These are phyloP conservation scores for Acrobasis suavella DNA, from an alignment of 2,888 invertebrate species.

Conservation along the genomic window DNA sequence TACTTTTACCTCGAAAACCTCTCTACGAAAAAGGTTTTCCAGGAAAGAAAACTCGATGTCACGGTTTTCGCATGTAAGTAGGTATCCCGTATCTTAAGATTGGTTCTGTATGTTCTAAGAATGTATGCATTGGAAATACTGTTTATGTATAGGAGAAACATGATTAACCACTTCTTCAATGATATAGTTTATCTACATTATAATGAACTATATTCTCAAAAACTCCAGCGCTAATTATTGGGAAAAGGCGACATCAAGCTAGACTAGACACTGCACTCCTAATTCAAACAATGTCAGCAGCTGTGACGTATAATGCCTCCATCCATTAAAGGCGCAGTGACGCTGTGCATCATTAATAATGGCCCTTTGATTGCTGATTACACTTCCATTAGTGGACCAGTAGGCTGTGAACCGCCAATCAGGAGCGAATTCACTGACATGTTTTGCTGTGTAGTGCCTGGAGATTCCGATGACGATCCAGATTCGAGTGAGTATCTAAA, in stretches of 20 bases:
- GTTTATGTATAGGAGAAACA: too few species aligned
- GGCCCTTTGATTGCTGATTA: slow-evolving; percentile 36
- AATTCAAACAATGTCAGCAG: not conserved
- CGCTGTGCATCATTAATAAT: slow-evolving; percentile 35
- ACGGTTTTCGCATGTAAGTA: too few species aligned
- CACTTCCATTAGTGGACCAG: slow-evolving; percentile 23
- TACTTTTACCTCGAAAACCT: too few species aligned
- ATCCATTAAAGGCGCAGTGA: slow-evolving; percentile 3
- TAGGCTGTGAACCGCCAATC: slow-evolving; percentile 1
- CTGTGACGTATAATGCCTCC: slow-evolving; percentile 2
- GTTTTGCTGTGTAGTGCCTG: not conserved
- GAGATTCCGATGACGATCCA: not conserved
- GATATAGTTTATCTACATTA: too few species aligned
- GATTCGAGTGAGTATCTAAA: not conserved
- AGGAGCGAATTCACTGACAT: not conserved
- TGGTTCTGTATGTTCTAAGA: too few species aligned
- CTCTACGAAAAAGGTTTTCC: too few species aligned
- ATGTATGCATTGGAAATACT: too few species aligned
- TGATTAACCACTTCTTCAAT: too few species aligned
- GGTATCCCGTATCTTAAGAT: too few species aligned
- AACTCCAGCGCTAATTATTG: not conserved
- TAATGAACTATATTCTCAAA: not conserved
- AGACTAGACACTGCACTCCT: not conserved
- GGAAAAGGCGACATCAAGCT: not conserved
- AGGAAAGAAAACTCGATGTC: too few species aligned